phyloP scores from a whole-genome alignment of 2,113 vertebrate genomes.

The Cichladusa arquata region DNA sequence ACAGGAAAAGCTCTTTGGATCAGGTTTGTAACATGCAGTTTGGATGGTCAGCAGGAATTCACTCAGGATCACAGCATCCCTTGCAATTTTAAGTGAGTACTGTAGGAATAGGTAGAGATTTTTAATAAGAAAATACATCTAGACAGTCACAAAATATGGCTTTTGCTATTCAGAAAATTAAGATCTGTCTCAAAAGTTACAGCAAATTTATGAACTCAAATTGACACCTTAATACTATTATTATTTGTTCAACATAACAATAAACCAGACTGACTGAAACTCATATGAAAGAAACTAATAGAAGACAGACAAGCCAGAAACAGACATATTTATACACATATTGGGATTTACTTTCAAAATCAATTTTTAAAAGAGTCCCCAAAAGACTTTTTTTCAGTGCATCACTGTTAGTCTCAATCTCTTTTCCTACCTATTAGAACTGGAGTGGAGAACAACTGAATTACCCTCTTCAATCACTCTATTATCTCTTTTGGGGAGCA shows the following conservation, averaged over 20 bases:
- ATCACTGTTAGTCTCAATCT: constrained; percentile 1
- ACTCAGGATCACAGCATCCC: not conserved
- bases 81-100: not conserved
- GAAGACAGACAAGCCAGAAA: not conserved
- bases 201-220: not conserved
- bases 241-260: not conserved
- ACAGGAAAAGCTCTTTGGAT: not conserved
- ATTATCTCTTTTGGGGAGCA: not conserved
- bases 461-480: not conserved
- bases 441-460: constrained; percentile 4
- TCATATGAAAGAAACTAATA: not conserved
- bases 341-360: constrained; percentile 16
- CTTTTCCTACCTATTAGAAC: not conserved
- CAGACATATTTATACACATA: not conserved
- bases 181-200: not conserved
- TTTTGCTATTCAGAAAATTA: not conserved
- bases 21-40: not conserved
- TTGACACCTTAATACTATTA: not conserved
- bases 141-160: not conserved
- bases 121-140: not conserved
- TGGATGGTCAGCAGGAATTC: not conserved
- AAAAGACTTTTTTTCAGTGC: not conserved
- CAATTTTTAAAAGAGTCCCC: not conserved
- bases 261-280: not conserved
- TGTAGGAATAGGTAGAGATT: not conserved